These are phyloP conservation scores for Oscheius sp. DNA, from an alignment of 2,888 invertebrate species.

Conservation along the genomic window DNA sequence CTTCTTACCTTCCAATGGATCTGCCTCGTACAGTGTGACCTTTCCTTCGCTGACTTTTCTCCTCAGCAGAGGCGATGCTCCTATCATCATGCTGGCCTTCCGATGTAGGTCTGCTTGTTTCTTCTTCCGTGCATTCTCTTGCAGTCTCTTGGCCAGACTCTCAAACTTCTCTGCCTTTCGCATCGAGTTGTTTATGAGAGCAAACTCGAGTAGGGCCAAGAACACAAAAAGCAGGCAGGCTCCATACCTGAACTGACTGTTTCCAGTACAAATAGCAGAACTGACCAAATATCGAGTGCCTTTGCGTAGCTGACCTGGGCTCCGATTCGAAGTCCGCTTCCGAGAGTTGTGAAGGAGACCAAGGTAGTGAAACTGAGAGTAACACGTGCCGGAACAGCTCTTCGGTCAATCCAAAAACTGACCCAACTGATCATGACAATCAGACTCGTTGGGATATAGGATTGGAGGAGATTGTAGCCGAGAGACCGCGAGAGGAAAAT, in stretches of 20 bases:
- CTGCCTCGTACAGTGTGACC: constrained; percentile 1
- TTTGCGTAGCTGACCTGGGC: constrained; percentile 69
- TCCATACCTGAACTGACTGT: constrained; percentile 48
- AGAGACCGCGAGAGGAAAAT: constrained; percentile 65
- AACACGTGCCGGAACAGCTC: constrained; percentile 71
- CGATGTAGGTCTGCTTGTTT: not conserved
- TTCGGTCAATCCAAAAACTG: constrained; percentile 66
- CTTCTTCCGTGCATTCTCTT: constrained; percentile 2
- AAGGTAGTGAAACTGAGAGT: constrained; percentile 71
- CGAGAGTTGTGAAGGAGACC: constrained; percentile 69
- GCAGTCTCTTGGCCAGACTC: constrained; percentile 41
- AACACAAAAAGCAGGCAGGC: constrained; percentile 72
- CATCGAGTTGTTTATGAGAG: constrained; percentile 70
- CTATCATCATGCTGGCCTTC: not conserved
- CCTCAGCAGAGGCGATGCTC: not conserved
- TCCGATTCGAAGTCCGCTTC: constrained; percentile 68
- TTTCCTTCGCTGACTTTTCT: constrained; percentile 6
- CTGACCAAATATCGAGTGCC: constrained; percentile 71
- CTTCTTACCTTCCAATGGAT: not conserved
- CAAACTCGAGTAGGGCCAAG: constrained; percentile 68
- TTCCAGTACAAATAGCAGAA: constrained; percentile 34
- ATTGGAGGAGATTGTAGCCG: constrained; percentile 70
- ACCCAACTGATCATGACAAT: constrained; percentile 62
- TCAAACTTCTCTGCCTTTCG: constrained; percentile 62
- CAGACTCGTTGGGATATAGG: constrained; percentile 56